Conservation (phyloP, 2,113 vertebrate genomes). For the Odocoileus virginianus region DNA sequence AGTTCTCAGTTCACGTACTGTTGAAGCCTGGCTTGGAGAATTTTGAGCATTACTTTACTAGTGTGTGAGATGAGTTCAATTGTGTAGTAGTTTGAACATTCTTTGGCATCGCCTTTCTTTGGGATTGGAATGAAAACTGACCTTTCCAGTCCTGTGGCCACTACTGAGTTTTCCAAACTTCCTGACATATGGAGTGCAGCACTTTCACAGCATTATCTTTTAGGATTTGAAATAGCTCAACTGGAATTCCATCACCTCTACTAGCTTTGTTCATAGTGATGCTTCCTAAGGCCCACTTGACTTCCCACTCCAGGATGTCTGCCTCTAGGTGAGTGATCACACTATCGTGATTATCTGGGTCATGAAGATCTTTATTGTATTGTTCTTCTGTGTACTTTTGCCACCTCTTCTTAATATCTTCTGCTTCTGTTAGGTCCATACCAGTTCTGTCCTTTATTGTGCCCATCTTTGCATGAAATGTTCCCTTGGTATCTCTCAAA, state of each 20-base stretch:
- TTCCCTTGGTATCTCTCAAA: not conserved
- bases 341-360: not conserved
- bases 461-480: not conserved
- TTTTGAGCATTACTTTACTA: not conserved
- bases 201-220: not conserved
- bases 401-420: not conserved
- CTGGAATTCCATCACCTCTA: not conserved
- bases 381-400: not conserved
- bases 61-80: not conserved
- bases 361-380: not conserved
- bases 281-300: not conserved
- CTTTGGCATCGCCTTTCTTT: not conserved
- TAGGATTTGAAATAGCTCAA: not conserved
- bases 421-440: not conserved
- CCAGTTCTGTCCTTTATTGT: not conserved
- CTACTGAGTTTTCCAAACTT: not conserved
- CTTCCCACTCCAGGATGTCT: not conserved
- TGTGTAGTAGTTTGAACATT: not conserved
- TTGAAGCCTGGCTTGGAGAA: not conserved
- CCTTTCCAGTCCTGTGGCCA: not conserved
- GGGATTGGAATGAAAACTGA: not conserved
- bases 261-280: not conserved
- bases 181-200: not conserved
- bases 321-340: not conserved
- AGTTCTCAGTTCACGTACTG: not conserved